Conservation (phyloP, 2,797 vertebrate genomes). For the Anniella stebbinsi region DNA sequence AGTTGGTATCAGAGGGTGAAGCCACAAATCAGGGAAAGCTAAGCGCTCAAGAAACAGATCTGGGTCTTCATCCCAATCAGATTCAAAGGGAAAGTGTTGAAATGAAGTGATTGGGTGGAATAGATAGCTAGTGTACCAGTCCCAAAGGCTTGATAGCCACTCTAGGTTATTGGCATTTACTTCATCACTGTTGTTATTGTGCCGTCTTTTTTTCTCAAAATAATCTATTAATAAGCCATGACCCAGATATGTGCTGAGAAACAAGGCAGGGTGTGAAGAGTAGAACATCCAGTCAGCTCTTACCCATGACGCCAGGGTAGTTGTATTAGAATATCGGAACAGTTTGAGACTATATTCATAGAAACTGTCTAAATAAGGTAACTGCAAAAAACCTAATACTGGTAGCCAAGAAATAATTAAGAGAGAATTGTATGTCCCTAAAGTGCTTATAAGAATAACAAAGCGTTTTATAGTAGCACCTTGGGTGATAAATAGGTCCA, state of each 20-base stretch:
- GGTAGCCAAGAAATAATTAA: slow-evolving; percentile 97
- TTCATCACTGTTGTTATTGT: slow-evolving; percentile 84
- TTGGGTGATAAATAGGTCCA: slow-evolving; percentile 99
- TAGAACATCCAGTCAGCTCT: slow-evolving; percentile 98
- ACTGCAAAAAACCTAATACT: slow-evolving; percentile 93
- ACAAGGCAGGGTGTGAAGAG: slow-evolving; percentile 95
- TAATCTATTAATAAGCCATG: slow-evolving; percentile 95
- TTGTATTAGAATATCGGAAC: slow-evolving; percentile 94
- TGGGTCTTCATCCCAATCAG: slow-evolving; percentile 95
- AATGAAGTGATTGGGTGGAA: slow-evolving; percentile 94
- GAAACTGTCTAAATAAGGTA: slow-evolving; percentile 93
- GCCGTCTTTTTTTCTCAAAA: slow-evolving; percentile 94
- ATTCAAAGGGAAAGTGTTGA: slow-evolving; percentile 90
- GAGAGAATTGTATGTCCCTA: slow-evolving; percentile 97
- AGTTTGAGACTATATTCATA: slow-evolving; percentile 96
- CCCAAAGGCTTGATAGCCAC: slow-evolving; percentile 97
- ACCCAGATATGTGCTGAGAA: slow-evolving; percentile 94
- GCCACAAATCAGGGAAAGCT: slow-evolving; percentile 97
- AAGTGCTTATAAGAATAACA: slow-evolving; percentile 96
- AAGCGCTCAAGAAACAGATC: slow-evolving; percentile 91
- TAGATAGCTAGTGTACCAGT: slow-evolving; percentile 97
- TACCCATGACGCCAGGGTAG: slow-evolving; percentile 92
- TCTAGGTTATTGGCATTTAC: slow-evolving; percentile 93
- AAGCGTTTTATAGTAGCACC: slow-evolving; percentile 97
- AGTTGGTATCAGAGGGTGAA: slow-evolving; percentile 91